phyloP scores from a whole-genome alignment of 2,797 vertebrate genomes.

The Urophycis tenuis region DNA sequence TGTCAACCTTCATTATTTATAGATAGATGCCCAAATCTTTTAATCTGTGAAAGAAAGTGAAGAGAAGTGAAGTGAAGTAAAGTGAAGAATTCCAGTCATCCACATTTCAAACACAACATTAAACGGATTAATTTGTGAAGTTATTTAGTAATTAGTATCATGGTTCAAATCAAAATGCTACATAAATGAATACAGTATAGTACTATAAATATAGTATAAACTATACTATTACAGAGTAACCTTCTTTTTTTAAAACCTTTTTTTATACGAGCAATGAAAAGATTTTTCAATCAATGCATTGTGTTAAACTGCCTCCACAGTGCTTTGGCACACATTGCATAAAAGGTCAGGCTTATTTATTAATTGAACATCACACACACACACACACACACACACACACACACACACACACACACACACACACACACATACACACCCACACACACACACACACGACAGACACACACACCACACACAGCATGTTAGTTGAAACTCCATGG shows the following conservation, averaged over 20 bases:
- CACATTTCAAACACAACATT: too few relatives aligned
- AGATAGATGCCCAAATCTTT: background rate
- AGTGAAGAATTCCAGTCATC: too few relatives aligned
- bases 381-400: background rate
- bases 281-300: too few relatives aligned
- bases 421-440: background rate
- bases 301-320: background rate
- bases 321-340: background rate
- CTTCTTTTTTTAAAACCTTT: too few relatives aligned
- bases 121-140: too few relatives aligned
- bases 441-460: background rate
- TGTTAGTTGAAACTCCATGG: background rate
- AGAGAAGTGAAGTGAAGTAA: background rate
- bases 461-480: background rate
- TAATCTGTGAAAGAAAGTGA: background rate
- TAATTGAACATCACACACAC: background rate
- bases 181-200: too few relatives aligned
- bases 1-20: background rate
- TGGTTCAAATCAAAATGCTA: too few relatives aligned
- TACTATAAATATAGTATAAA: too few relatives aligned
- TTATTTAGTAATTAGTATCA: too few relatives aligned
- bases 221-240: too few relatives aligned
- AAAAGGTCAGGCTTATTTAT: background rate
- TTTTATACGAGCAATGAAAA: too few relatives aligned
- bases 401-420: background rate